Percentiles rank a stretch among this genome's conserved stretches.
These are phyloP conservation scores for Cuniculus paca DNA, from an alignment of 2,797 vertebrate genomes.

Conservation along the genomic window DNA sequence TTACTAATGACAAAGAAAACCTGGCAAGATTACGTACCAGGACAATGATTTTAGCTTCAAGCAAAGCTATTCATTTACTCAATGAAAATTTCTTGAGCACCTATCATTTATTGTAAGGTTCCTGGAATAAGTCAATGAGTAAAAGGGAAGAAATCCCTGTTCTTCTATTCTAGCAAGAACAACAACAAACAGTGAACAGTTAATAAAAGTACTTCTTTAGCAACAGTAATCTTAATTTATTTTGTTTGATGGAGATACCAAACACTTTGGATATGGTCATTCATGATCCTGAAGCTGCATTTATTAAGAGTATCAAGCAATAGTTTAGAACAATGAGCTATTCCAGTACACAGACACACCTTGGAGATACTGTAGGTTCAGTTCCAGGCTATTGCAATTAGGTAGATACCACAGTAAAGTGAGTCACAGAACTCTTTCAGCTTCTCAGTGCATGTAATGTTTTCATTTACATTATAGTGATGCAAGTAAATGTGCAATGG, in stretches of 20 bases:
- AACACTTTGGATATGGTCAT: neutral
- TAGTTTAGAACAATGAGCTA: neutral
- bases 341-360: neutral
- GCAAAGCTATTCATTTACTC: neutral
- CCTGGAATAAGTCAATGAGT: neutral
- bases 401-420: neutral
- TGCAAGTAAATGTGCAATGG: neutral
- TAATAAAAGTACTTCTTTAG: neutral
- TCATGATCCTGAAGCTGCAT: neutral
- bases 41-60: neutral
- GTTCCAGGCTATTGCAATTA: neutral
- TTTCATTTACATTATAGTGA: neutral
- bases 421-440: neutral
- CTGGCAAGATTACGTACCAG: neutral
- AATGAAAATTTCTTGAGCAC: conserved; percentile 10
- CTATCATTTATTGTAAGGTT: neutral
- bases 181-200: neutral
- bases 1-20: neutral
- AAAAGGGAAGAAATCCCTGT: neutral
- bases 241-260: neutral
- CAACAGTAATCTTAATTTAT: neutral
- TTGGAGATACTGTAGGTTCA: neutral
- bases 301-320: neutral
- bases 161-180: neutral
- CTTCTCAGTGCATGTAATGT: neutral